Conservation (phyloP, 2,797 vertebrate species). For the Ctenopoma multispine region DNA sequence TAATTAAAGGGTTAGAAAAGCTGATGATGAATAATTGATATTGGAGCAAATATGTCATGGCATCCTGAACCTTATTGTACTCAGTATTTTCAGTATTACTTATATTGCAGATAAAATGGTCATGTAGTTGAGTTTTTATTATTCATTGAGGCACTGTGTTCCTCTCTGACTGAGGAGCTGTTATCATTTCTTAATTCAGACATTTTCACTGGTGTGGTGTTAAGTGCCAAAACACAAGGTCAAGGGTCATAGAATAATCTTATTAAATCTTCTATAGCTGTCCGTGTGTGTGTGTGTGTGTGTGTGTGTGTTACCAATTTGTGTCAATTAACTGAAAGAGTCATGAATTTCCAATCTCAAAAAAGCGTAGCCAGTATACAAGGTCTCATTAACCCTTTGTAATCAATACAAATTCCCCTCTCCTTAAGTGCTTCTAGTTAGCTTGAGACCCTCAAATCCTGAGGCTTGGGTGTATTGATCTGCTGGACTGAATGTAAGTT, state of each 20-base stretch:
- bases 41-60: conserved; percentile 71
- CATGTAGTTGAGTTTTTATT: conserved; percentile 33
- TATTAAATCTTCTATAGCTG: conserved; percentile 28
- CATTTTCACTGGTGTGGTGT: conserved; percentile 24
- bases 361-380: conserved; percentile 50
- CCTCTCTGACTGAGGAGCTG: conserved; percentile 10
- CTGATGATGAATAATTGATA: conserved; percentile 84
- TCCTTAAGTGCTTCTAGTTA: conserved; percentile 79
- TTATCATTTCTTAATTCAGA: conserved; percentile 31
- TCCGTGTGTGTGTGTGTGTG: conserved; percentile 7
- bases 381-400: conserved; percentile 74
- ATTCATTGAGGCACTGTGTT: conserved; percentile 50
- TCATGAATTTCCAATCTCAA: conserved; percentile 34
- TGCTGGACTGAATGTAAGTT: conserved; percentile 74
- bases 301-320: conserved; percentile 38
- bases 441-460: conserved; percentile 70
- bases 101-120: conserved; percentile 60
- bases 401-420: conserved; percentile 73
- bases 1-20: conserved; percentile 84
- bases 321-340: conserved; percentile 60
- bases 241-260: background rate
- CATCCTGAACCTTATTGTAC: conserved; percentile 61
- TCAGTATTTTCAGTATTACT: conserved; percentile 50
- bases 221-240: conserved; percentile 27
- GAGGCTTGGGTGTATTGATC: conserved; percentile 78